A percentile compares a stretch with the other conserved stretches of the same genome.
These are phyloP conservation scores for Drosophila funebris DNA, from an alignment of 1,140 invertebrate genomes.

Conservation along the genomic window DNA sequence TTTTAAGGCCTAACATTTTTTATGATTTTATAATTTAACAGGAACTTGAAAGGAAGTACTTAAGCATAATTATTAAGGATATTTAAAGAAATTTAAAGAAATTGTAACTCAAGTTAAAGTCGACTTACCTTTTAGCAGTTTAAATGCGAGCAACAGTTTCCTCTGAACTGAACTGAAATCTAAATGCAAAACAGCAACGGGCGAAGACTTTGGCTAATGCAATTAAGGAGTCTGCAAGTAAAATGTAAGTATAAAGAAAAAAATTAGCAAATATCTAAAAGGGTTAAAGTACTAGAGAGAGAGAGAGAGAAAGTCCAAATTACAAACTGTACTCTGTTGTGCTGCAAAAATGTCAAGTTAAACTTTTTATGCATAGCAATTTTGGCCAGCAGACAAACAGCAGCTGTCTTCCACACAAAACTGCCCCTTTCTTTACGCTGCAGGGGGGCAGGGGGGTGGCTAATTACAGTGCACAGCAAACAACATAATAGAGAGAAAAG, in stretches of 20 bases:
- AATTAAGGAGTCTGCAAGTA: constrained; percentile 74
- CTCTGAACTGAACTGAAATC: constrained; percentile 29
- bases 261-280: constrained; percentile 53
- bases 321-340: constrained; percentile 69
- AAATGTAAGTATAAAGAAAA: constrained; percentile 56
- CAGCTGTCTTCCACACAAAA: constrained; percentile 55
- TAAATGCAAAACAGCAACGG: constrained; percentile 59
- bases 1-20: constrained; percentile 4
- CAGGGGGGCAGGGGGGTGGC: constrained; percentile 24
- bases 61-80: background rate
- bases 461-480: constrained; percentile 75
- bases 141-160: constrained; percentile 9
- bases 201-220: constrained; percentile 56
- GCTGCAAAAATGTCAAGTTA: constrained; percentile 73
- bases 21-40: constrained; percentile 27
- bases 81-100: background rate
- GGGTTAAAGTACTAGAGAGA: constrained; percentile 35
- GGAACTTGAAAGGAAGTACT: background rate
- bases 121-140: constrained; percentile 16
- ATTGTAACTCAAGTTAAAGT: background rate
- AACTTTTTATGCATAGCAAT: constrained; percentile 73
- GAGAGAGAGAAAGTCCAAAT: constrained; percentile 45
- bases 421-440: no score
- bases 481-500: constrained; percentile 33
- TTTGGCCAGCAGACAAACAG: constrained; percentile 51